These are phyloP conservation scores for Characodon lateralis DNA, from an alignment of 2,797 vertebrate species.

Conservation along the genomic window DNA sequence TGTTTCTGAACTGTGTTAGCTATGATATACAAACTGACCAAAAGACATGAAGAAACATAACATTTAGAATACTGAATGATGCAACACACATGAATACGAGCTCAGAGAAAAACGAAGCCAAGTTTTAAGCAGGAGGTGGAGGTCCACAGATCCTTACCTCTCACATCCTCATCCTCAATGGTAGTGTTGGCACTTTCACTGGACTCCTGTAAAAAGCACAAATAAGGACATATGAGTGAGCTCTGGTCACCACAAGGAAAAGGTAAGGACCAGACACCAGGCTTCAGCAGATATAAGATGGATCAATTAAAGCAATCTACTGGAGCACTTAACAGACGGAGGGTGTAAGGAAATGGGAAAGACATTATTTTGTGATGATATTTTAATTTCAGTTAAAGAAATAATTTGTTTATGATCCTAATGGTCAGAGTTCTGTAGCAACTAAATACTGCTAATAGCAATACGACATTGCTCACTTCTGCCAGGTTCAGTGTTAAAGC, in stretches of 20 bases:
- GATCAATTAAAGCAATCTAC: background rate
- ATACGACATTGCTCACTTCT: background rate
- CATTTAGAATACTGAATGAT: background rate
- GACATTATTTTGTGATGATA: background rate
- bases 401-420: background rate
- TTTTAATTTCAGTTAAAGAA: background rate
- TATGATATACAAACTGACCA: background rate
- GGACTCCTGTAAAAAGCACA: conserved; percentile 87
- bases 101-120: background rate
- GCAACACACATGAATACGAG: background rate
- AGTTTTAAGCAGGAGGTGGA: background rate
- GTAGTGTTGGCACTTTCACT: conserved; percentile 97
- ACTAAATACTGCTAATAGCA: background rate
- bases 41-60: background rate
- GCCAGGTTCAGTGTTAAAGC: background rate
- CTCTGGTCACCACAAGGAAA: background rate
- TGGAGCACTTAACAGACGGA: background rate
- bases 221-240: conserved; percentile 25
- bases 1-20: background rate
- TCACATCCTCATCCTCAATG: conserved; percentile 97
- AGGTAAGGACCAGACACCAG: background rate
- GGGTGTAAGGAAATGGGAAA: background rate
- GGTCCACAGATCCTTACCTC: conserved; percentile 85
- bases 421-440: background rate
- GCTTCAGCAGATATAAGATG: background rate